These are phyloP conservation scores for Megastigmus dorsalis DNA, from an alignment of 2,888 invertebrate genomes.

Conservation along the genomic window DNA sequence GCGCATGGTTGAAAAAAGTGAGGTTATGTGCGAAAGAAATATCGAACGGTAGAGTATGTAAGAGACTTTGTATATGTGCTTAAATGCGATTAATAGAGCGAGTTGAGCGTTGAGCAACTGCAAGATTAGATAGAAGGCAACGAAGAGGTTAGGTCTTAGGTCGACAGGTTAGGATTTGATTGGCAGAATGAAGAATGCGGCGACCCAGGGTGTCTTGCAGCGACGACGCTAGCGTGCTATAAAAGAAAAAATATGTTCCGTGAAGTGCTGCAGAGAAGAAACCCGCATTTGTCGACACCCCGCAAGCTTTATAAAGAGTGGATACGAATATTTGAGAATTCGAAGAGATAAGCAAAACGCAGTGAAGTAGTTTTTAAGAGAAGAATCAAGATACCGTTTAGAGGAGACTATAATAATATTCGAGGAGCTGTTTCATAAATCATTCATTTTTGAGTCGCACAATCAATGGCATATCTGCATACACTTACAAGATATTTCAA, in stretches of 20 bases:
- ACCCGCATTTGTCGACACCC: neutral
- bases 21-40: no score
- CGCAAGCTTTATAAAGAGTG: neutral
- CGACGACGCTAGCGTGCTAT: slow-evolving; percentile 40
- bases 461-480: no score
- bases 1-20: no score
- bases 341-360: no score
- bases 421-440: neutral
- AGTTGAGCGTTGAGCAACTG: neutral
- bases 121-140: no score
- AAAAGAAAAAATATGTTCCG: slow-evolving; percentile 24
- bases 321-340: neutral
- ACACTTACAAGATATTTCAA: no score
- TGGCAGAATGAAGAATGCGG: neutral
- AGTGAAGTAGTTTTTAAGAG: slow-evolving; percentile 7
- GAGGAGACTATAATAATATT: neutral
- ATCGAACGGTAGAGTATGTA: no score
- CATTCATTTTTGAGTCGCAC: neutral
- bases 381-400: no score
- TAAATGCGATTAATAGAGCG: neutral
- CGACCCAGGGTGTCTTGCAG: slow-evolving; percentile 27
- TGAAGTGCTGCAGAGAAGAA: slow-evolving; percentile 24
- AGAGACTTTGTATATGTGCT: neutral
- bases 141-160: neutral
- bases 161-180: no score